A percentile compares a stretch with the other conserved stretches of the same genome.
Evolutionary conservation across 1,140 invertebrate species (phyloP).

Genomic region (Dendrolimus punctatus): DNA sequence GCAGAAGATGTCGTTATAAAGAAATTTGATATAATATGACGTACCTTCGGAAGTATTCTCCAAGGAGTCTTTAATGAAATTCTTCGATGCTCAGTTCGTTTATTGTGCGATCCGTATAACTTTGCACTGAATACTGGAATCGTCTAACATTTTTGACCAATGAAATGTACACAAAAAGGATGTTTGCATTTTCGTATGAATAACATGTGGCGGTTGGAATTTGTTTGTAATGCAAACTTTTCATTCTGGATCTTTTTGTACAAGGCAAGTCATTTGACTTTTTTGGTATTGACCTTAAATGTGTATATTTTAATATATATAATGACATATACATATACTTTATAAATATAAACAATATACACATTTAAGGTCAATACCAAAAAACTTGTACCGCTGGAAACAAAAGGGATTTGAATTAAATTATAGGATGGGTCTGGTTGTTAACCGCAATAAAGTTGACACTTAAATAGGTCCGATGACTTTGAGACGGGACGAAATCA

Average conservation of each 20-base stretch:
- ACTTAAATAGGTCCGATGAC: conserved; percentile 1
- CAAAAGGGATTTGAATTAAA: conserved; percentile 6
- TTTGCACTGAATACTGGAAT: conserved; percentile 31
- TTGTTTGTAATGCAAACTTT: conserved; percentile 8
- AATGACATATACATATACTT: no score
- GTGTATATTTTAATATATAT: no score
- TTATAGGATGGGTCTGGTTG: conserved; percentile 4
- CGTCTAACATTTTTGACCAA: conserved; percentile 18
- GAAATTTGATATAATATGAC: no score
- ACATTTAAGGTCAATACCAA: no score
- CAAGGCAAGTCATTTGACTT: background rate
- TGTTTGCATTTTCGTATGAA: conserved; percentile 47
- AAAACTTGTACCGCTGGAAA: no score
- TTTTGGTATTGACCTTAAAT: no score
- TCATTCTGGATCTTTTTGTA: background rate
- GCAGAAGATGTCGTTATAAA: no score
- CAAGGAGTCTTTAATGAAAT: no score
- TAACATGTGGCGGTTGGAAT: conserved; percentile 30
- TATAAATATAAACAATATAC: no score
- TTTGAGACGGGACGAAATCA: conserved; percentile 31
- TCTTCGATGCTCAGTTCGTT: no score
- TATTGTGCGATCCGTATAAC: conserved; percentile 13
- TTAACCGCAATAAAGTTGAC: background rate
- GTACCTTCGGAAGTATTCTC: no score
- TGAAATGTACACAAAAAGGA: conserved; percentile 26